Conservation (phyloP, 2,113 vertebrate species). For the Equus quagga region DNA sequence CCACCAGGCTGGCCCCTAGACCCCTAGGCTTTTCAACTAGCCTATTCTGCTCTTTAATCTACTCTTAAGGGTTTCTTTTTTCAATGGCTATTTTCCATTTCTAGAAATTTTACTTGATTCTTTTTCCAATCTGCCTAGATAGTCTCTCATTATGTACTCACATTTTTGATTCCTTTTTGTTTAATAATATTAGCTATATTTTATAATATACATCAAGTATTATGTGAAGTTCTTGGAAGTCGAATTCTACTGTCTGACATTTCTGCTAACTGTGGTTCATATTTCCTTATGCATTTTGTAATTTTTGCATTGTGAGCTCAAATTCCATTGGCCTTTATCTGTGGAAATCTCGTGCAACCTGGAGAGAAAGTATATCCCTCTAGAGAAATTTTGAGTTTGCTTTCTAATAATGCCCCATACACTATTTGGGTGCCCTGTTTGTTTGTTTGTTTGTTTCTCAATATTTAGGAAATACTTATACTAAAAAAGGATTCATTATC, state of each 20-base stretch:
- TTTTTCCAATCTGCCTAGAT: neutral
- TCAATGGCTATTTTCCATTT: neutral
- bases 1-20: too few species aligned
- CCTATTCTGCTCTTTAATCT: neutral
- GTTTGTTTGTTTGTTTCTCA: neutral
- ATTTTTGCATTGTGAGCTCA: neutral
- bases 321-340: neutral
- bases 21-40: neutral
- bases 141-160: neutral
- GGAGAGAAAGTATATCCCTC: neutral
- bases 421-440: neutral
- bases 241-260: neutral
- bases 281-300: neutral
- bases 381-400: neutral
- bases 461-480: neutral
- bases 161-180: neutral
- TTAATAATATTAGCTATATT: neutral
- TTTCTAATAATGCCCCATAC: neutral
- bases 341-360: neutral
- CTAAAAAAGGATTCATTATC: neutral
- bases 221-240: neutral
- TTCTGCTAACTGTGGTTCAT: neutral
- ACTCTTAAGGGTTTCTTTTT: neutral
- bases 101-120: constrained; percentile 7
- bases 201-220: neutral